These are phyloP conservation scores for Lepidurus arcticus DNA, from an alignment of 1,140 invertebrate genomes.

Conservation along the genomic window DNA sequence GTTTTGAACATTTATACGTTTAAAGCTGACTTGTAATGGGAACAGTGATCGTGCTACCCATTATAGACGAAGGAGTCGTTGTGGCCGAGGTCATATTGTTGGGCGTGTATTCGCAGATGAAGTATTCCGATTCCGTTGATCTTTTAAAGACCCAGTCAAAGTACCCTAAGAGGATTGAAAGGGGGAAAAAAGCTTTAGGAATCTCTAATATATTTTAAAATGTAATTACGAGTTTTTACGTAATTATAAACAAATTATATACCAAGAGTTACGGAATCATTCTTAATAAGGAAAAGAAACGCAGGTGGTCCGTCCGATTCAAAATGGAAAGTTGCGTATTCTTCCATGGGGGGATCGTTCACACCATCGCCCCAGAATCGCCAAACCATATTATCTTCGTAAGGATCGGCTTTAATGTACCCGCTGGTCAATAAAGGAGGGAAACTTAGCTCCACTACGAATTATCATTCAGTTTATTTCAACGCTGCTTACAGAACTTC, in stretches of 20 bases:
- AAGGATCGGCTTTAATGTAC: not conserved
- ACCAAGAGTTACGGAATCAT: not conserved
- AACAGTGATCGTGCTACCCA: not conserved
- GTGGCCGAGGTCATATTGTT: not conserved
- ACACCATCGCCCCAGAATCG: not conserved
- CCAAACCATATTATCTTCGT: not conserved
- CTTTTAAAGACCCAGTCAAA: conserved; percentile 3
- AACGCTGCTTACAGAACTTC: not conserved
- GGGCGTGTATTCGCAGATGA: conserved; percentile 21
- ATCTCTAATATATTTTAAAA: too few species aligned
- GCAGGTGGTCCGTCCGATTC: not conserved
- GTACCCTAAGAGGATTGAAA: not conserved
- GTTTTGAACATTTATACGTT: too few species aligned
- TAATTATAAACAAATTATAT: not conserved
- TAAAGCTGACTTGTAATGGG: not conserved
- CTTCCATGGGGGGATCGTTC: not conserved
- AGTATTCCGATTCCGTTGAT: not conserved
- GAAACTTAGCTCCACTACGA: not conserved
- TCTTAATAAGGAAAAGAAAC: conserved; percentile 1
- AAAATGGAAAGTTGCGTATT: not conserved
- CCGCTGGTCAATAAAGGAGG: not conserved
- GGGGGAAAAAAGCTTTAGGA: too few species aligned
- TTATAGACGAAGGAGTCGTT: not conserved
- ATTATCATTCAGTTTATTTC: not conserved
- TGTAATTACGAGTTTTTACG: too few species aligned